phyloP scores from a whole-genome alignment of 2,113 vertebrate species.

The Ciconia stormi region DNA sequence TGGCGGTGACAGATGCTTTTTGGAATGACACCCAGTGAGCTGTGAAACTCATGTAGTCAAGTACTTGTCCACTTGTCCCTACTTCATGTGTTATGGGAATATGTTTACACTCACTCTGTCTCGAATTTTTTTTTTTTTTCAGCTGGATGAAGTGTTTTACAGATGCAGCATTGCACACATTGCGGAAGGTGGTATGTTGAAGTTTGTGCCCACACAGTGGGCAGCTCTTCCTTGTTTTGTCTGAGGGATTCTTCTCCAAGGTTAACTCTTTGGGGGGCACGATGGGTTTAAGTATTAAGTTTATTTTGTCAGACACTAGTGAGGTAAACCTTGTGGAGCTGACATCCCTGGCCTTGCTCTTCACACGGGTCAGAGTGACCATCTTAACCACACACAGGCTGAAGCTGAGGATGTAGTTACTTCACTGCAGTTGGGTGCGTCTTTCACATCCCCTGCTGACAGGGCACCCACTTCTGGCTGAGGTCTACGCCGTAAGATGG shows the following conservation, averaged over 20 bases:
- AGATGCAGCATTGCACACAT: not conserved
- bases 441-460: not conserved
- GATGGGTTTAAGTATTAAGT: not conserved
- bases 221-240: not conserved
- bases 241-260: not conserved
- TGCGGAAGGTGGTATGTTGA: not conserved
- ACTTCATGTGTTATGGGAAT: slow-evolving; percentile 19
- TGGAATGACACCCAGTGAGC: slow-evolving; percentile 45
- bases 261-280: not conserved
- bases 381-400: not conserved
- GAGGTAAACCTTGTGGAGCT: not conserved
- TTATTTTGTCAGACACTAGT: not conserved
- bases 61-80: slow-evolving; percentile 50
- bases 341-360: fast-evolving
- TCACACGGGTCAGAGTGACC: not conserved
- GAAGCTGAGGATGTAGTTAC: not conserved
- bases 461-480: not conserved
- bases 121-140: not conserved
- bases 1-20: slow-evolving; percentile 49
- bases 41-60: slow-evolving; percentile 50
- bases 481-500: not conserved
- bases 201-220: not conserved
- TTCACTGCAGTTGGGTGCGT: not conserved
- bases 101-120: slow-evolving; percentile 40
- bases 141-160: slow-evolving; percentile 10